phyloP scores from a whole-genome alignment of 2,113 vertebrate species.

The Eonycteris spelaea region DNA sequence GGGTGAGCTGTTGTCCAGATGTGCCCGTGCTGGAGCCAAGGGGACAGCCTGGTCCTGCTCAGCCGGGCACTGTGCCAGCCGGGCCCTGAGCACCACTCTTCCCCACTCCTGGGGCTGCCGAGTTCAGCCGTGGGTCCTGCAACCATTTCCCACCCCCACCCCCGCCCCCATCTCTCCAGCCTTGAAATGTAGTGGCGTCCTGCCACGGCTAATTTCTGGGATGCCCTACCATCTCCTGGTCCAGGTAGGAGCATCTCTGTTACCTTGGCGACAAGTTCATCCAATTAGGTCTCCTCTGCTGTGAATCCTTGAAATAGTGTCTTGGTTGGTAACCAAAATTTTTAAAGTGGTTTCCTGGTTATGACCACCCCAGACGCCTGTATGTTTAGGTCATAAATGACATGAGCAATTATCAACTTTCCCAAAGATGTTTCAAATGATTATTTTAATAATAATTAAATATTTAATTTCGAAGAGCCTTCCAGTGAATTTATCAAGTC shows the following conservation, averaged over 20 bases:
- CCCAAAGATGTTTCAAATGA: background rate
- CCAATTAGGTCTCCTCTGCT: too few species aligned
- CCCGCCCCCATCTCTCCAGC: background rate
- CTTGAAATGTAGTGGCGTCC: background rate
- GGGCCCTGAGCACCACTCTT: accelerated
- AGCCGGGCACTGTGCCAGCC: accelerated
- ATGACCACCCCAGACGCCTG: background rate
- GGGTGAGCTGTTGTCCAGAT: too few species aligned
- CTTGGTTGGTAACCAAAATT: background rate
- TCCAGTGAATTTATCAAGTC: background rate
- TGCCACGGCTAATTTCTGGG: background rate
- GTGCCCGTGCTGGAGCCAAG: too few species aligned
- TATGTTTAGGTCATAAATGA: background rate
- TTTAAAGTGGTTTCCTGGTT: background rate
- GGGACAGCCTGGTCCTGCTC: background rate
- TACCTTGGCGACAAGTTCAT: background rate
- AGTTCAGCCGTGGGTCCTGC: background rate
- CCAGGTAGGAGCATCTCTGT: background rate
- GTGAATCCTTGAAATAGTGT: background rate
- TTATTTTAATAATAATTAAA: background rate
- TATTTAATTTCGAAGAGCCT: background rate
- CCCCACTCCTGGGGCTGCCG: background rate
- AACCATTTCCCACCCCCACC: background rate
- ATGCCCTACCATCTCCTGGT: background rate
- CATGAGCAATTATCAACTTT: background rate